A percentile compares a stretch with the other conserved stretches of the same genome.
These are phyloP conservation scores for Dicyrtomina minuta DNA, from an alignment of 2,888 invertebrate species.

Conservation along the genomic window DNA sequence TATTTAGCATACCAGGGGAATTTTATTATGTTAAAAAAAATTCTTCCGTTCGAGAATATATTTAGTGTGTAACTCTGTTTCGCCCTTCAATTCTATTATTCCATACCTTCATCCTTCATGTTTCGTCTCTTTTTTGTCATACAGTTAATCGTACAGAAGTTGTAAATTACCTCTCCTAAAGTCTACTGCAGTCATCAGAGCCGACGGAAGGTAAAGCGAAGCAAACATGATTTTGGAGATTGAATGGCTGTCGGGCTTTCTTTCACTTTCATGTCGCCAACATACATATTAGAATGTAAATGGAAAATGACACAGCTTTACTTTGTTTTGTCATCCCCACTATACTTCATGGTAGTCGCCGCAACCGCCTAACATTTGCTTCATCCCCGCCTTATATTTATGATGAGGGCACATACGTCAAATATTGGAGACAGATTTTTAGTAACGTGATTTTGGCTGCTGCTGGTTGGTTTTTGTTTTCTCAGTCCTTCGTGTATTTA, in stretches of 20 bases:
- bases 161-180: background rate
- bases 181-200: background rate
- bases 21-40: background rate
- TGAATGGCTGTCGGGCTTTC: background rate
- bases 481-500: background rate
- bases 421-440: constrained; percentile 9
- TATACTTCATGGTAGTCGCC: background rate
- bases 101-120: background rate
- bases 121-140: background rate
- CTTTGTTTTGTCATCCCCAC: background rate
- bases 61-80: background rate
- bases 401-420: constrained; percentile 1
- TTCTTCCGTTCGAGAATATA: background rate
- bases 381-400: too few species aligned
- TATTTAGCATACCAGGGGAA: background rate
- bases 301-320: too few species aligned
- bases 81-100: background rate
- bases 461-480: constrained; percentile 8
- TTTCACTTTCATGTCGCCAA: background rate
- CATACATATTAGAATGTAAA: too few species aligned
- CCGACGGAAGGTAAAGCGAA: too few species aligned
- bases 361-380: too few species aligned
- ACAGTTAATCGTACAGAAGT: background rate
- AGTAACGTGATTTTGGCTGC: constrained; percentile 10
- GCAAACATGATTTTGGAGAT: too few species aligned